A percentile compares a stretch with the other conserved stretches of the same genome.
Conservation (phyloP, 2,113 vertebrate genomes). For the Pseudorasbora parva region DNA sequence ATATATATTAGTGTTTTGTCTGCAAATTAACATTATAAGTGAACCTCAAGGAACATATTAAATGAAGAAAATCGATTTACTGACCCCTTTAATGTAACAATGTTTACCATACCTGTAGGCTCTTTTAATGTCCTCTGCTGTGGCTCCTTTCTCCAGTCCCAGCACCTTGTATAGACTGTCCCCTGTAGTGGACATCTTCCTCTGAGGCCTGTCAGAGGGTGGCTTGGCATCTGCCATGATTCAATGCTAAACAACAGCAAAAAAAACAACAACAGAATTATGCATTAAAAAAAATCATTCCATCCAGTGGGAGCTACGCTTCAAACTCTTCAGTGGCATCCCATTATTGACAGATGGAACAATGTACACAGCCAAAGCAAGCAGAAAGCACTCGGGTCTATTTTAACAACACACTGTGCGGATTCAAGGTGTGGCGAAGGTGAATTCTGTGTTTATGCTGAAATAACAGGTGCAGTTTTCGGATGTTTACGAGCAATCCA, state of each 20-base stretch:
- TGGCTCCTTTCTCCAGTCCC: conserved; percentile 86
- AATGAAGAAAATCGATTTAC: neutral
- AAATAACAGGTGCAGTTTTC: neutral
- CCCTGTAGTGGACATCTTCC: conserved; percentile 85
- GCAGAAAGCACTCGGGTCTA: neutral
- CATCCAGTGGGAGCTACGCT: neutral
- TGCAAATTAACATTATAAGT: too few species aligned
- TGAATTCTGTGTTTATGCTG: neutral
- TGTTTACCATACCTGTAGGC: conserved; percentile 80
- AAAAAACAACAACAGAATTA: neutral
- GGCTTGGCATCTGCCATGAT: conserved; percentile 79
- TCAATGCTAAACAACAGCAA: conserved; percentile 66
- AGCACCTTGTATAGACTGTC: conserved; percentile 85
- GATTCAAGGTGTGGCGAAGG: conserved; percentile 2
- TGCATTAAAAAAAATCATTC: neutral
- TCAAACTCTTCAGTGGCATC: neutral
- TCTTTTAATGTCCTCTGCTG: conserved; percentile 88
- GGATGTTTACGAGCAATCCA: neutral
- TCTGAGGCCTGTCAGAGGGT: conserved; percentile 74
- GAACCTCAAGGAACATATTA: too few species aligned
- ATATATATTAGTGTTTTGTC: too few species aligned
- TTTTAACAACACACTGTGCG: neutral
- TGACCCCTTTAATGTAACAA: neutral
- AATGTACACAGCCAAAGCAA: conserved; percentile 11
- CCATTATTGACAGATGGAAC: conserved; percentile 12